Percentiles rank a stretch among this genome's conserved stretches.
These are phyloP conservation scores for Panagrolaimus sp. DNA, from an alignment of 1,140 invertebrate species.

Conservation along the genomic window DNA sequence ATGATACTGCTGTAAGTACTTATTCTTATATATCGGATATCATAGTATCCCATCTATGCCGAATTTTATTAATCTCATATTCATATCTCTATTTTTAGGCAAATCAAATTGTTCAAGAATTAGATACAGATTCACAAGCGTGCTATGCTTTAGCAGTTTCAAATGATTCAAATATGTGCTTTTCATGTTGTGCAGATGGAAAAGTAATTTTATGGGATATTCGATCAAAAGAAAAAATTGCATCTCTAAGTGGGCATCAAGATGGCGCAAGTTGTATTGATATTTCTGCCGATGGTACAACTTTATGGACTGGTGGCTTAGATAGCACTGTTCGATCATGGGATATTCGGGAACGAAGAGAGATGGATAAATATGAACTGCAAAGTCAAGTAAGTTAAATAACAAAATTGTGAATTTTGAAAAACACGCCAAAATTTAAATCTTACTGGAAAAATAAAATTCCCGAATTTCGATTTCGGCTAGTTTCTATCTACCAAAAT, in stretches of 20 bases:
- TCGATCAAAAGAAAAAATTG: conserved; percentile 80
- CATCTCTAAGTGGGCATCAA: conserved; percentile 82
- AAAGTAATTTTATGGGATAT: conserved; percentile 92
- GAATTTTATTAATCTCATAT: no score
- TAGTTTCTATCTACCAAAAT: no score
- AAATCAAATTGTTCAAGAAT: conserved; percentile 62
- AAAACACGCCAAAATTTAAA: no score
- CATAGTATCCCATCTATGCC: no score
- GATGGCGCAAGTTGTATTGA: conserved; percentile 96
- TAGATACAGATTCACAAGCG: conserved; percentile 90
- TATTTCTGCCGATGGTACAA: conserved; percentile 87
- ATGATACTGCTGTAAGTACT: conserved; percentile 65
- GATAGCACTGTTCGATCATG: conserved; percentile 94
- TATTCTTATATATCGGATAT: no score
- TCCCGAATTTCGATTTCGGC: no score
- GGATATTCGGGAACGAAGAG: conserved; percentile 85
- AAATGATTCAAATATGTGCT: conserved; percentile 90
- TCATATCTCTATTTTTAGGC: no score
- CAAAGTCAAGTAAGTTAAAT: conserved; percentile 59
- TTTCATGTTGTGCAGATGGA: conserved; percentile 89
- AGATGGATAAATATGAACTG: conserved; percentile 90
- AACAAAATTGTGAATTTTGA: no score
- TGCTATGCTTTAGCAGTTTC: conserved; percentile 95
- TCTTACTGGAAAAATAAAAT: no score
- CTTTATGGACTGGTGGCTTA: conserved; percentile 89